Percentiles rank a stretch among this genome's conserved stretches.
phyloP scores from a whole-genome alignment of 2,113 vertebrate genomes.

The Rhynchopsitta pachyrhyncha region DNA sequence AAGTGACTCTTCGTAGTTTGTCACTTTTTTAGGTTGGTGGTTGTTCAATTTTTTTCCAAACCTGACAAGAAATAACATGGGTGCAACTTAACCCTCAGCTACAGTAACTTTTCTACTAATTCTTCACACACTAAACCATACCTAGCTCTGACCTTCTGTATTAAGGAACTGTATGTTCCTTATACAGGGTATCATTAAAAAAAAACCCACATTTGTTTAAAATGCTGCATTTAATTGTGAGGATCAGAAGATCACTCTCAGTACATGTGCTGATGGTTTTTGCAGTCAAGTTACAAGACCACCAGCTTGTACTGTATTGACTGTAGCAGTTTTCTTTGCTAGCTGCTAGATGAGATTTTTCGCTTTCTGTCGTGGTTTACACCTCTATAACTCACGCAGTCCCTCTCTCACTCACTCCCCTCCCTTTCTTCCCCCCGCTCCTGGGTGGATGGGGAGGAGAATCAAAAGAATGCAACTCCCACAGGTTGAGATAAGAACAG shows the following conservation, averaged over 20 bases:
- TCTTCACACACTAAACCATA: not conserved
- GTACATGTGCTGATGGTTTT: not conserved
- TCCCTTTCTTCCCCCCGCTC: no score
- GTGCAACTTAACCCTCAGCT: not conserved
- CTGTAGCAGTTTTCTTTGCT: not conserved
- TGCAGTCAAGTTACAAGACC: not conserved
- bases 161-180: not conserved
- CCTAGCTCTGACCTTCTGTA: not conserved
- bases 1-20: not conserved
- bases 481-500: no score
- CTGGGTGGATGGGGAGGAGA: no score
- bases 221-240: not conserved
- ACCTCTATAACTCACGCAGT: no score
- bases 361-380: not conserved
- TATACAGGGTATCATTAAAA: not conserved
- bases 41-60: not conserved
- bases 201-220: rapidly evolving
- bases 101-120: not conserved
- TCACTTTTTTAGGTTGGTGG: not conserved
- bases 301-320: not conserved
- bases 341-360: not conserved
- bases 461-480: no score
- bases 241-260: not conserved
- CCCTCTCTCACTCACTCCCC: no score
- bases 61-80: not conserved